Evolutionary conservation across 2,888 invertebrate genomes (phyloP), one percentile per base, ranked within the genome.

Genomic region (Rotaria macrura): DNA sequence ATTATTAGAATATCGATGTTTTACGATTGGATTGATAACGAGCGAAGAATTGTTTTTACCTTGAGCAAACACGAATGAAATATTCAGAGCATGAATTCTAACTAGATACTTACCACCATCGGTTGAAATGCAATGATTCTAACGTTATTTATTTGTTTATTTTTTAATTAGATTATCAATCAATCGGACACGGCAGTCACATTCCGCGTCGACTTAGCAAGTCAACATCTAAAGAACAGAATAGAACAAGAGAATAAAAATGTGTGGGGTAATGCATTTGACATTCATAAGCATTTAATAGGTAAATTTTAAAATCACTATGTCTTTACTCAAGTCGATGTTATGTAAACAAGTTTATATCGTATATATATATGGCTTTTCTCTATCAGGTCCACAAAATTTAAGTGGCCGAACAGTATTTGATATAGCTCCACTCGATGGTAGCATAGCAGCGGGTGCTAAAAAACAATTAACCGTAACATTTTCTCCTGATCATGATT

Each of bases 401-500:
- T 88, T 89, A 87, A 90, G 88, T 87, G 91, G 91, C 7, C 89
- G 89, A 85, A 89, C 89, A 87, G 90, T 90, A 57, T 91, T 91
- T 89, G 91, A 91, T 87, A 88, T 90, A 72, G 89, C 90, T 2
- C 91, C 91, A 38, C 87, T 89, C 3, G 89, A 89, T 85, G 91
- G 91, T 25, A 88, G 87, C 9, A 90, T 91, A 84, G 87, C 88
- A 49, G 88, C 89, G 84, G 89, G 89, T 89, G 85, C 88, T 34
- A 88, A 88, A 49, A 88, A 88, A 79, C 90, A 90, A 85, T 88
- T 91, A 29, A 88, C 88, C 25, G 89, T 90, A 49, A 90, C 90
- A 25, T 91, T 91, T 88, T 89, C 90, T 25, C 90, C 91, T 12
- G 91, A 91, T 85, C 90, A 90, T 87, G 87, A 88, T 23, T 90